These are phyloP conservation scores for Cyphomyrus plagiostoma DNA, from an alignment of 2,113 vertebrate species.

Conservation along the genomic window DNA sequence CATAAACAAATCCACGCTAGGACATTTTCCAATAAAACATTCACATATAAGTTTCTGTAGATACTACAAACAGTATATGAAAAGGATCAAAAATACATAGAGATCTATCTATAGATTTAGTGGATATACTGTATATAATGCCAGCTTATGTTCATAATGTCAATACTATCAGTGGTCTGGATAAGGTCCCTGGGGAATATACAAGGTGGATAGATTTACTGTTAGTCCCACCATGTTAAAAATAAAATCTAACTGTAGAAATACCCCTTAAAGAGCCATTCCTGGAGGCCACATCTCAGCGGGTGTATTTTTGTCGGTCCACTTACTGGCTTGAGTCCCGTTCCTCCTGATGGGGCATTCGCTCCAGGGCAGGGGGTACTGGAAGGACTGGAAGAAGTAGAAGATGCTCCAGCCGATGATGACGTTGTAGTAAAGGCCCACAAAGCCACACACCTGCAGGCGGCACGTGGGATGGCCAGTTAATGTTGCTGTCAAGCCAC, in stretches of 20 bases:
- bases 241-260: neutral
- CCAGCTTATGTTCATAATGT: neutral
- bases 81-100: neutral
- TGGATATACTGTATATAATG: neutral
- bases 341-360: conserved; percentile 82
- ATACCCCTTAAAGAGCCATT: neutral
- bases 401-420: conserved; percentile 99
- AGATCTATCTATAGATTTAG: neutral
- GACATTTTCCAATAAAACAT: neutral
- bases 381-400: conserved; percentile 97
- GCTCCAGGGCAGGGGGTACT: conserved; percentile 92
- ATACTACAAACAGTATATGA: neutral
- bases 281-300: neutral
- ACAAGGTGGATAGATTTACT: neutral
- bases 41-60: neutral
- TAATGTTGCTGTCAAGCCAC: neutral
- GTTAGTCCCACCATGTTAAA: neutral
- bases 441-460: conserved; percentile 85
- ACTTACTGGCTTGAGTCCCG: conserved; percentile 75
- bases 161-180: neutral
- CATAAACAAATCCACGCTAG: neutral
- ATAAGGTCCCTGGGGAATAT: neutral
- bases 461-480: conserved; percentile 8
- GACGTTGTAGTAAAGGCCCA: conserved; percentile 95
- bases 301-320: neutral